Percentiles rank a stretch among this genome's conserved stretches.
These are phyloP conservation scores for Melinopterus prodromus DNA, from an alignment of 2,888 invertebrate species.

Conservation along the genomic window DNA sequence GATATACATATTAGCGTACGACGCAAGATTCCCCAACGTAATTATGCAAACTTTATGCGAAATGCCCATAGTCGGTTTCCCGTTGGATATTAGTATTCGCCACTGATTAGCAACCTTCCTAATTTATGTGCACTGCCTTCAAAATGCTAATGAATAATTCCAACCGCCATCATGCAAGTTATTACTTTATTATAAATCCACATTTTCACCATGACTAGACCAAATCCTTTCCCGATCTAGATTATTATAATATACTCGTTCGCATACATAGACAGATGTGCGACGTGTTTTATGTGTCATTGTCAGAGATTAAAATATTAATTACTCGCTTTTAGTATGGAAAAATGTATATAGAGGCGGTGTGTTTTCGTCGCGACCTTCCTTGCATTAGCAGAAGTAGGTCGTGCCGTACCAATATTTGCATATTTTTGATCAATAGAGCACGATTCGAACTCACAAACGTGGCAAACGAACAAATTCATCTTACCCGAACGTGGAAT, in stretches of 20 bases:
- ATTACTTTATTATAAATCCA: neutral
- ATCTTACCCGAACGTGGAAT: neutral
- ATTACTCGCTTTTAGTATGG: neutral
- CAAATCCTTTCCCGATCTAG: neutral
- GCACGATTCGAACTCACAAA: neutral
- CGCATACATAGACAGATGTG: neutral
- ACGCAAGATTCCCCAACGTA: no score
- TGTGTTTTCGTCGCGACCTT: neutral
- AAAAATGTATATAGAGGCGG: neutral
- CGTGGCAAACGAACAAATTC: constrained; percentile 4
- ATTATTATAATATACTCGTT: neutral
- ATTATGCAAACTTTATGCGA: neutral
- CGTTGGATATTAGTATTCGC: neutral
- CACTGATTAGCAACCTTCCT: neutral
- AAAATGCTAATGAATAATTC: neutral
- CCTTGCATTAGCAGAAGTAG: neutral
- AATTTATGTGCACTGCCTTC: neutral
- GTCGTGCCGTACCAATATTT: neutral
- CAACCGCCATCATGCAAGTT: neutral
- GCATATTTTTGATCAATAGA: constrained; percentile 4
- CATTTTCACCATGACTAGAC: neutral
- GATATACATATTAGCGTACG: no score
- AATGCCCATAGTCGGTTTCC: neutral
- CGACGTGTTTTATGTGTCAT: neutral
- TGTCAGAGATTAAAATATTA: neutral